Base-by-base conservation (phyloP, 2,113 vertebrate species). In the Ancistrus triradiatus region DNA sequence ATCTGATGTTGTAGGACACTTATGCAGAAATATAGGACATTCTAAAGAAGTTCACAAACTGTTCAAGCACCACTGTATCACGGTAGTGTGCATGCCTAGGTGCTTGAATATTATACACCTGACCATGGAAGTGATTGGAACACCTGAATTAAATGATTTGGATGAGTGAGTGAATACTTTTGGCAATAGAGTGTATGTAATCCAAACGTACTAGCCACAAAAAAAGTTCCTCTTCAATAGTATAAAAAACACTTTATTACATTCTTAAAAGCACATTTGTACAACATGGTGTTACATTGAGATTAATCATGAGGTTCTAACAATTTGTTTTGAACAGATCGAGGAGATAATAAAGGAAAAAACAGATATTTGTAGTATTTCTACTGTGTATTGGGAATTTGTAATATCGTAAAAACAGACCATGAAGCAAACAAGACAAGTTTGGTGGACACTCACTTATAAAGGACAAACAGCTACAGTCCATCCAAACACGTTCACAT, bases 361-460 rank as follows among this genome's bases (percentile, higher is more conserved):
- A 77, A 77, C 72, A 38, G 49, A 68, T 37, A 65, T 70, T 66
- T 70, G 78, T 83, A 73, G 63, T 57, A 70, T 80, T 79, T 77
- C 79, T 76, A 80, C 75, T 78, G 81, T 81, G 77, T 77, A 83
- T 63, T 74, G 64, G 68, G 76, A 37, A 37, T 10, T 37, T 37
- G 11, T 85, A 86, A 84, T 79, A 84, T 84, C 80, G 87, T 81
- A 86, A 90, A 91, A 89, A 90, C 82, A 85, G 82, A 90, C 87
- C 85, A 89, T 87, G 80, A 86, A 86, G 87, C 88, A 90, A 87
- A 89, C 87, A 81, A 85, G 84, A 91, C 87, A 83, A 80, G 83
- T 77, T 11, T 21, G 46, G 71, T 81, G 78, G 75, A 80, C 69
- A 84, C 76, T 72, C 5, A 33, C 2, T 44, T 33, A 24, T n/a